Percentiles rank a stretch among this genome's conserved stretches.
These are phyloP conservation scores for Ciconia stormi DNA, from an alignment of 2,113 vertebrate species.

Conservation along the genomic window DNA sequence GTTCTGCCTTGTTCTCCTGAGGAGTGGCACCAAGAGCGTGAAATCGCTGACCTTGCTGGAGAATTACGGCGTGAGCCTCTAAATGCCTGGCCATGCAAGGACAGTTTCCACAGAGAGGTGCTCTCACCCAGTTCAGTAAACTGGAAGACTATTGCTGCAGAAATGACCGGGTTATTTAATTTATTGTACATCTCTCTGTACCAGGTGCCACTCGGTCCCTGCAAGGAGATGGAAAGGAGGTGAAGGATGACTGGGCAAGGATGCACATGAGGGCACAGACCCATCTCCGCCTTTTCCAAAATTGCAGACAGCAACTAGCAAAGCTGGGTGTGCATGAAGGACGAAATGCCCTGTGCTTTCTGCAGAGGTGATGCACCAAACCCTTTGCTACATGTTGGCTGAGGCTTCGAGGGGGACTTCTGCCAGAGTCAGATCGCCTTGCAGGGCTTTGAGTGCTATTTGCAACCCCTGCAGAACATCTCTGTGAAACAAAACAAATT, in stretches of 20 bases:
- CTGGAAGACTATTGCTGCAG: background rate
- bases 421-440: background rate
- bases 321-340: background rate
- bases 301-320: background rate
- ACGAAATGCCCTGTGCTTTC: background rate
- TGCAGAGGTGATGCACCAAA: background rate
- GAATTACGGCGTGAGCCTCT: background rate
- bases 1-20: background rate
- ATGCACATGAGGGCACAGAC: conserved; percentile 4
- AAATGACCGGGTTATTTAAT: background rate
- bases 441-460: background rate
- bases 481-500: background rate
- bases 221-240: background rate
- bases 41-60: conserved; percentile 14
- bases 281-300: background rate
- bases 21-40: background rate
- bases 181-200: background rate
- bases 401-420: background rate
- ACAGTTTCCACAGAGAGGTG: conserved; percentile 2
- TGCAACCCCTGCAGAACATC: background rate
- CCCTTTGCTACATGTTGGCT: background rate
- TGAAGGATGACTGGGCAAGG: background rate
- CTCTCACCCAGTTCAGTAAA: conserved; percentile 28
- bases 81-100: background rate
- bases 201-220: background rate